Evolutionary conservation across 2,888 invertebrate genomes (phyloP), one percentile per base, ranked within the genome.

Genomic region (Norana najaformis): DNA sequence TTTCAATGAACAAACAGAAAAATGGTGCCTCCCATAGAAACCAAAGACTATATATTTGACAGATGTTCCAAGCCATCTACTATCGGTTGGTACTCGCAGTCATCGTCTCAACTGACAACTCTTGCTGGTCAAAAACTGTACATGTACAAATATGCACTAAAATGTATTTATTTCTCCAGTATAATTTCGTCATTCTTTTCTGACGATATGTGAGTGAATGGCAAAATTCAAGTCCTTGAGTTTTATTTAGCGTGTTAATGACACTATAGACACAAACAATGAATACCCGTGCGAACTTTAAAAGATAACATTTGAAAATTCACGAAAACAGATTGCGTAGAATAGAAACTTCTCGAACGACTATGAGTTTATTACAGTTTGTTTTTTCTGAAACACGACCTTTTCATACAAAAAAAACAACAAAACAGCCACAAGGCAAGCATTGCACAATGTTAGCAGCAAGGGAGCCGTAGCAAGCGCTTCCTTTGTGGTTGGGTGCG

Each of bases 161-260:
- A 69, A 30, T n/a, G 69, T n/a, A 16, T n/a, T 69, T 69, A 69
- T n/a, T n/a, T n/a, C n/a, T 8, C 1, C 69, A 11, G n/a, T n/a
- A 69, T 4, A 69, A n/a, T 47, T 5, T 47, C 23, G 23, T 47
- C 47, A 20, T 69, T 69, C 69, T n/a, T 5, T n/a, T 69, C 69
- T 3, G 69, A 69, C 69, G 69, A 69, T 69, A 69, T 69, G 30
- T n/a, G 69, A 69, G 69, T 69, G 30, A 6, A 69, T n/a, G 69
- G 69, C 69, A 69, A 69, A 69, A 69, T 69, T 69, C 69, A 69
- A 69, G 69, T 69, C 69, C 69, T 69, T 69, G 69, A 69, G 69
- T 69, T 69, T 69, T n/a, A 69, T 69, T 69, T 69, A 69, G 69
- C 69, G n/a, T n/a, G 69, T n/a, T 69, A 69, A 69, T 11, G 69